phyloP scores from a whole-genome alignment of 2,888 invertebrate genomes.

The Stictocephala bisonia region DNA sequence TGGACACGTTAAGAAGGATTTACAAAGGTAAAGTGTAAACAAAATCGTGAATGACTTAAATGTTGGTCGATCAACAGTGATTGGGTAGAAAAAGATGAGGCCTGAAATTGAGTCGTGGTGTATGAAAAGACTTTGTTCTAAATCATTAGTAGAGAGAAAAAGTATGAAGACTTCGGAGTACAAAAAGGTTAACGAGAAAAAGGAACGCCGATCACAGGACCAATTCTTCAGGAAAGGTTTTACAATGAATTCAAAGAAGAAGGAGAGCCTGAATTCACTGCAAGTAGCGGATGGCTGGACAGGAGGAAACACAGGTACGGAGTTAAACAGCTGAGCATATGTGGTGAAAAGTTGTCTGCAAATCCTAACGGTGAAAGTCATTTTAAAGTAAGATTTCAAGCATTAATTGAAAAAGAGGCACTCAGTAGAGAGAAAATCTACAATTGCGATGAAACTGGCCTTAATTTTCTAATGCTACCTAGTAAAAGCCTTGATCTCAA shows the following conservation, averaged over 20 bases:
- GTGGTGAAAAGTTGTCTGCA: slow-evolving; percentile 22
- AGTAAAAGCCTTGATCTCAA: slow-evolving; percentile 8
- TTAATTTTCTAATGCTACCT: slow-evolving; percentile 1
- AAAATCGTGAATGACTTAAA: no score
- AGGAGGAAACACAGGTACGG: slow-evolving; percentile 21
- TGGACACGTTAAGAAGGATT: no score
- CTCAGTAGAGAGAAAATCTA: slow-evolving; percentile 11
- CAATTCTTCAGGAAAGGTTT: slow-evolving; percentile 24
- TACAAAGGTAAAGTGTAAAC: no score
- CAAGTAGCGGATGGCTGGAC: slow-evolving; percentile 29
- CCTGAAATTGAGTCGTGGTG: slow-evolving; percentile 8
- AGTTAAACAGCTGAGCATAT: slow-evolving; percentile 3
- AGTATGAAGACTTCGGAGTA: neutral
- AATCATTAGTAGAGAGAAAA: slow-evolving; percentile 5
- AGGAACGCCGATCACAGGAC: slow-evolving; percentile 10
- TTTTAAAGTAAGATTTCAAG: slow-evolving; percentile 25
- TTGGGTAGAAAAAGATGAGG: no score
- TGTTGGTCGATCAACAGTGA: no score
- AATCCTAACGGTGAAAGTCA: slow-evolving; percentile 5
- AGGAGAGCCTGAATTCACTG: slow-evolving; percentile 24
- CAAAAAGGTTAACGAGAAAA: slow-evolving; percentile 5
- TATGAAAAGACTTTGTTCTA: neutral
- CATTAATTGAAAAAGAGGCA: slow-evolving; percentile 22
- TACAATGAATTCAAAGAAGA: slow-evolving; percentile 24
- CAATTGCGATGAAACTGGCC: slow-evolving; percentile 9